These are phyloP conservation scores for Tinamus guttatus DNA, from an alignment of 2,113 vertebrate genomes.

Conservation along the genomic window DNA sequence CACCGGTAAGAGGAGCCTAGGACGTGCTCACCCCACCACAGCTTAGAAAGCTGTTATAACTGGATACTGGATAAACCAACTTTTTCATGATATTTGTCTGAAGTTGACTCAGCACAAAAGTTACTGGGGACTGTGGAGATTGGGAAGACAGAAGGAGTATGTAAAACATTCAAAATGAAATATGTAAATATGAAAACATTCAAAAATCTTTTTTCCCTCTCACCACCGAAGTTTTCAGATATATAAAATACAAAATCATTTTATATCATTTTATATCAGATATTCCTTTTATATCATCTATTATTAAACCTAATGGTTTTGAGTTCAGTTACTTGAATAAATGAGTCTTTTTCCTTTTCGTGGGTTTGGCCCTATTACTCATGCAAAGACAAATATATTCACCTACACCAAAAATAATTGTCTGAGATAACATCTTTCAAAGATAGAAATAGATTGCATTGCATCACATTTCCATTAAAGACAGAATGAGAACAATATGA, in stretches of 20 bases:
- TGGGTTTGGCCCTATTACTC: background rate
- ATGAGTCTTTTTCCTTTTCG: background rate
- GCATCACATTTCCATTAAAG: constrained; percentile 45
- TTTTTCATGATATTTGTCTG: background rate
- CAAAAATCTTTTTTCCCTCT: background rate
- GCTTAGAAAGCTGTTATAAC: background rate
- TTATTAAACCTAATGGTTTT: background rate
- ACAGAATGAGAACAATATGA: constrained; percentile 53
- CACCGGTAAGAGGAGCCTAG: background rate
- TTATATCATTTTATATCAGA: background rate
- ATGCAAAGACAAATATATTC: background rate
- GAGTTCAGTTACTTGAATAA: background rate
- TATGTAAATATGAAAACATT: too few species aligned
- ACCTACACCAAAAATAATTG: constrained; percentile 33
- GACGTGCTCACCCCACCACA: background rate
- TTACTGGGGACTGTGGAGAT: fast-evolving
- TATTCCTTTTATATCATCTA: background rate
- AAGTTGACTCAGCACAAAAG: background rate
- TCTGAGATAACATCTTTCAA: background rate
- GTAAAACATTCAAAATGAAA: too few species aligned
- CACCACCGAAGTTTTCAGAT: background rate
- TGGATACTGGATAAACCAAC: background rate
- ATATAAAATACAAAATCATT: background rate
- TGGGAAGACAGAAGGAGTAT: background rate
- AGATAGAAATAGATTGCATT: constrained; percentile 30